Percentiles rank a stretch among this genome's conserved stretches.
Evolutionary conservation across 2,113 vertebrate species (phyloP).

Genomic region (Pollachius pollachius): DNA sequence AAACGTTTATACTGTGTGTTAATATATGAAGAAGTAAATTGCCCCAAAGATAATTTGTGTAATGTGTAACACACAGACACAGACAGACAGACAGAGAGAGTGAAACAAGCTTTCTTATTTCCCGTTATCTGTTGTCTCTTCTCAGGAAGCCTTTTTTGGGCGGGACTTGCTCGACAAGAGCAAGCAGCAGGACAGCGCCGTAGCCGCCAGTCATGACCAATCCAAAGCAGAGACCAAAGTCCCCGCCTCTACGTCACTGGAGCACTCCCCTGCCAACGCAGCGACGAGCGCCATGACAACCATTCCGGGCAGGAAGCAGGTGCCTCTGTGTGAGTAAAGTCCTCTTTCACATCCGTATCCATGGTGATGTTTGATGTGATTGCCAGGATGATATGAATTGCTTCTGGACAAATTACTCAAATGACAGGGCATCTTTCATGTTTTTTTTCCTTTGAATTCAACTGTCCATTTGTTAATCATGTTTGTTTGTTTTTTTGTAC

Average conservation of each 20-base stretch:
- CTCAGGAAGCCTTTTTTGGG: slow-evolving; percentile 95
- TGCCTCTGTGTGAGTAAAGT: slow-evolving; percentile 77
- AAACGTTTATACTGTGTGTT: background rate
- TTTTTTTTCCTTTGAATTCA: background rate
- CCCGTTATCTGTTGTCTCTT: background rate
- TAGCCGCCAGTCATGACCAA: slow-evolving; percentile 11
- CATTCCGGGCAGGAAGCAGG: slow-evolving; percentile 64
- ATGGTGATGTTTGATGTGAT: background rate
- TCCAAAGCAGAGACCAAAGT: slow-evolving; percentile 59
- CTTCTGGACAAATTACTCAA: background rate
- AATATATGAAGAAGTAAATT: too few species aligned
- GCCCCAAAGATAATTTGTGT: too few species aligned
- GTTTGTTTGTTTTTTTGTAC: slow-evolving; percentile 1
- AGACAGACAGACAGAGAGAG: background rate
- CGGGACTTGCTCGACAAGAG: slow-evolving; percentile 89
- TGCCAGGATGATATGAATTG: background rate
- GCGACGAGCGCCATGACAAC: slow-evolving; percentile 56
- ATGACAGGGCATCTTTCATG: background rate
- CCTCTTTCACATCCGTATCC: background rate
- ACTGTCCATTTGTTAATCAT: background rate
- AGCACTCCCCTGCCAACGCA: slow-evolving; percentile 78
- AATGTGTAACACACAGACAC: too few species aligned
- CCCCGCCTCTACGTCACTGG: slow-evolving; percentile 65
- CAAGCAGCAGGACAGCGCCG: slow-evolving; percentile 73
- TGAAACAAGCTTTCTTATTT: background rate